Evolutionary conservation across 1,140 invertebrate species (phyloP).

Genomic region (Mercenaria mercenaria): DNA sequence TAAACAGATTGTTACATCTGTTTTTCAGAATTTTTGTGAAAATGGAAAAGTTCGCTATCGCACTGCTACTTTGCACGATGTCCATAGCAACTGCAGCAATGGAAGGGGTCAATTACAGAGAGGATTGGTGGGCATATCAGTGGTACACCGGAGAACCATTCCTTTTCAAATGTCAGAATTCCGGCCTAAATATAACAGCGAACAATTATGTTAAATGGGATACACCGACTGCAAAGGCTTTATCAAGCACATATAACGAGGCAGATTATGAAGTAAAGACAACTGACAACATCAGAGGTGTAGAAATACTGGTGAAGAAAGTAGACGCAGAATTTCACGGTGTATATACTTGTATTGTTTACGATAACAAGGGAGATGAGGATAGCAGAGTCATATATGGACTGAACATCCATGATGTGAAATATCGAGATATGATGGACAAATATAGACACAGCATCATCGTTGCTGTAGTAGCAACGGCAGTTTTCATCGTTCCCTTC

Average conservation of each 20-base stretch:
- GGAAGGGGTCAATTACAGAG: background rate
- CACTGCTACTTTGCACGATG: background rate
- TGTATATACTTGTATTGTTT: conserved; percentile 28
- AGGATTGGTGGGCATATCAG: background rate
- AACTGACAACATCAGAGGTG: background rate
- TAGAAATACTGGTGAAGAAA: background rate
- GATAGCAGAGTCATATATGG: background rate
- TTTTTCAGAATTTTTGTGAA: too few relatives aligned
- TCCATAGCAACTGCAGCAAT: background rate
- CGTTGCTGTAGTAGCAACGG: conserved; percentile 40
- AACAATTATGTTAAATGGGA: conserved; percentile 3
- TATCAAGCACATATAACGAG: background rate
- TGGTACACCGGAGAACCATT: conserved; percentile 47
- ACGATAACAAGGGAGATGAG: background rate
- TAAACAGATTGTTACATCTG: too few relatives aligned
- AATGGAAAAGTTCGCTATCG: too few relatives aligned
- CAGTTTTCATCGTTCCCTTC: conserved; percentile 21
- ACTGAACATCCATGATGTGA: background rate
- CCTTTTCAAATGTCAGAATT: conserved; percentile 14
- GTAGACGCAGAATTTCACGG: background rate
- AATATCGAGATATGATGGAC: conserved; percentile 12
- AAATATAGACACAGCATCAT: conserved; percentile 26
- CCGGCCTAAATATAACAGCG: background rate
- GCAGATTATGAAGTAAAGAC: background rate
- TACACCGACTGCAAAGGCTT: background rate